Evolutionary conservation across 2,113 vertebrate genomes (phyloP).

Genomic region (Chroicocephalus ridibundus): DNA sequence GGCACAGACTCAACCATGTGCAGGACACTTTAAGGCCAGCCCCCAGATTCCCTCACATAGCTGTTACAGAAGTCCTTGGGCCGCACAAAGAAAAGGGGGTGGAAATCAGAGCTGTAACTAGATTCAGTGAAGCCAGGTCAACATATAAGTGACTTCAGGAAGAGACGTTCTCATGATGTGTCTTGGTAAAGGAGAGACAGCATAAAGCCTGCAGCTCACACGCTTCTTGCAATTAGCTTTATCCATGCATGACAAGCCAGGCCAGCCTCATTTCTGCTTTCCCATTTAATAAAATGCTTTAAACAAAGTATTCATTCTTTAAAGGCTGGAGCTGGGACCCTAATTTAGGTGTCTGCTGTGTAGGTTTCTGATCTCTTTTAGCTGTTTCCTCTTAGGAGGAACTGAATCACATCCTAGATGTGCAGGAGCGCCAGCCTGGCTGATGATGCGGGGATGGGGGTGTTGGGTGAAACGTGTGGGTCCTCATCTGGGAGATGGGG

Average conservation of each 20-base stretch:
- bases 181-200: neutral
- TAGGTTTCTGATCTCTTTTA: neutral
- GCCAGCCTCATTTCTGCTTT: neutral
- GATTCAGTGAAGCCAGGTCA: neutral
- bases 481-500: neutral
- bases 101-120: neutral
- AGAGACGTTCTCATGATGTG: neutral
- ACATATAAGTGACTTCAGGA: neutral
- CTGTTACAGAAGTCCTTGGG: neutral
- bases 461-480: accelerated
- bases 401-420: neutral
- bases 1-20: neutral
- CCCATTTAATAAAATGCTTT: neutral
- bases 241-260: neutral
- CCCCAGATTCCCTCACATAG: neutral
- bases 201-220: neutral
- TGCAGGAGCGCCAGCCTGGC: accelerated
- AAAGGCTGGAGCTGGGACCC: neutral
- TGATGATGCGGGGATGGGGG: accelerated
- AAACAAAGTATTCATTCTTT: neutral
- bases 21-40: neutral
- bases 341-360: neutral
- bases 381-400: neutral
- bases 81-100: neutral
- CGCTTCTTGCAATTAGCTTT: neutral